These are phyloP conservation scores for Scleropages formosus DNA, from an alignment of 2,797 vertebrate species.

Conservation along the genomic window DNA sequence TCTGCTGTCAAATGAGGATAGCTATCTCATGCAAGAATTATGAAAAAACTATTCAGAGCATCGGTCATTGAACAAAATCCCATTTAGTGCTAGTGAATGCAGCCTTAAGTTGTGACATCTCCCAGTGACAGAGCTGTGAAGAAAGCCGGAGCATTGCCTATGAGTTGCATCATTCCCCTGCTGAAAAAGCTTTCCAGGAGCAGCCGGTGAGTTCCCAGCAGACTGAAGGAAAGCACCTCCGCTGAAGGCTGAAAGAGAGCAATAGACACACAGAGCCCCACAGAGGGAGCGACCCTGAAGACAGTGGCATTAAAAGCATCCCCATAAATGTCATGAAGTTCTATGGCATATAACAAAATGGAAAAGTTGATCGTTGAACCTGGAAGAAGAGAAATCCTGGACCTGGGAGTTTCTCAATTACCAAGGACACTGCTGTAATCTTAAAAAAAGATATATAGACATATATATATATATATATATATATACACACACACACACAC, in stretches of 20 bases:
- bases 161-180: conserved; percentile 77
- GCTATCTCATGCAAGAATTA: conserved; percentile 11
- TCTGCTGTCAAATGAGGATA: not conserved
- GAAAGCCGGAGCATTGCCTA: conserved; percentile 64
- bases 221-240: not conserved
- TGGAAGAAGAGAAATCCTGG: too few species aligned
- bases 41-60: conserved; percentile 9
- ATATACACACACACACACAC: too few species aligned
- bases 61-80: conserved; percentile 21
- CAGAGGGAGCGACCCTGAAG: too few species aligned
- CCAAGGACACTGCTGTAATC: too few species aligned
- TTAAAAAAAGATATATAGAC: too few species aligned
- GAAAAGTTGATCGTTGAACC: too few species aligned
- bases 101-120: conserved; percentile 14
- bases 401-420: too few species aligned
- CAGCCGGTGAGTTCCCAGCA: not conserved
- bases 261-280: too few species aligned
- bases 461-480: too few species aligned
- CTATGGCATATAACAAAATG: too few species aligned
- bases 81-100: not conserved
- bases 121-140: conserved; percentile 12
- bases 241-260: not conserved
- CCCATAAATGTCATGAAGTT: too few species aligned
- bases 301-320: too few species aligned
- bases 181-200: conserved; percentile 42